Evolutionary conservation across 2,113 vertebrate genomes (phyloP), one percentile per base, ranked within the genome.

Genomic region (Probosciger aterrimus): DNA sequence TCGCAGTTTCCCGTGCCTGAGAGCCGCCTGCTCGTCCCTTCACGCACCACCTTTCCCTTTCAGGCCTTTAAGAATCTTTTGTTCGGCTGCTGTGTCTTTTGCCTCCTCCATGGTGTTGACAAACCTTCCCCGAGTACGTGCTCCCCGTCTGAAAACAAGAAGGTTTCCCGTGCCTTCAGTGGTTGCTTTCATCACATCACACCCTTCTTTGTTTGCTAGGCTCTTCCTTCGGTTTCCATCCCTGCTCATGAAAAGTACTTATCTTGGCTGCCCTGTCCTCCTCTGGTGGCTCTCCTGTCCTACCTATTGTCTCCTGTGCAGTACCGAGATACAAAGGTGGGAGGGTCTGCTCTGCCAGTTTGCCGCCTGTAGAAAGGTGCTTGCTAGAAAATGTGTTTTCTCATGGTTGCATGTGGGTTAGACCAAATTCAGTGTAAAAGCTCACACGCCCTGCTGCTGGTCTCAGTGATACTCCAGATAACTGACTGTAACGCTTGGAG

Each of bases 291-390:
- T 92, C 77, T 57, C 64, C 60, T 83, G 88, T 83, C 86, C 62
- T 96, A 96, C 91, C 93, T 96, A 89, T 97, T 93, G 95, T 95
- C 86, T 95, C 83, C 81, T 60, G 81, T 55, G 64, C 86, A 4
- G 65, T 86, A 47, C 44, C 69, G 43, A 18, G 91, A 92, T 91
- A 95, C 93, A 95, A 94, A 95, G 93, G 92, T 96, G 96, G 96
- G 96, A 96, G 96, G 96, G 93, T 96, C 96, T 86, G 95, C 37
- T 9, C 71, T 88, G 83, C 64, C 81, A 63, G 27, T 88, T 93
- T 60, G 92, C 60, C 1, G 60, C 37, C 4, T 49, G 49, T 77
- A 23, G 8, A 53, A 67, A 81, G 87, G 37, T 86, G 89, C 69
- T 57, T 60, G n/a, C 62, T 64, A 9, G 67, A 43, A 76, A 80